phyloP scores from a whole-genome alignment of 2,888 invertebrate genomes.

The Pycnomerus fuliginosus region DNA sequence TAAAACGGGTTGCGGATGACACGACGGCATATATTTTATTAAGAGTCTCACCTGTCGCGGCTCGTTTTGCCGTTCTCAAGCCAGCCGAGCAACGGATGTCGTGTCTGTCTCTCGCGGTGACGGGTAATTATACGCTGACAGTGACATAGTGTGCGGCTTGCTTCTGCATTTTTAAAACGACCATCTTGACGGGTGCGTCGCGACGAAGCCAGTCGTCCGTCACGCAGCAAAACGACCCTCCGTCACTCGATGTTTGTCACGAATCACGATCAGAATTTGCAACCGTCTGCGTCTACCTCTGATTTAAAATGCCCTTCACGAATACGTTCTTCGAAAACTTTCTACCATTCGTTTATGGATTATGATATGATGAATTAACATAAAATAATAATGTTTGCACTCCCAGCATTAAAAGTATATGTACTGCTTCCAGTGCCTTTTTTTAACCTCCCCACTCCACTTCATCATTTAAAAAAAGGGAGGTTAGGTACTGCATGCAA shows the following conservation, averaged over 20 bases:
- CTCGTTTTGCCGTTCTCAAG: constrained; percentile 49
- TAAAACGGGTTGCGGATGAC: constrained; percentile 45
- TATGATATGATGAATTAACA: no score
- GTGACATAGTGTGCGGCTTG: constrained; percentile 52
- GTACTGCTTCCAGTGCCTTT: no score
- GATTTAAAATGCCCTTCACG: no score
- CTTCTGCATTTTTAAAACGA: constrained; percentile 50
- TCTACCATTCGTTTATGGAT: no score
- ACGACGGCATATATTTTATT: constrained; percentile 51
- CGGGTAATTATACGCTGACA: constrained; percentile 53
- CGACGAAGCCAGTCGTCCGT: constrained; percentile 25
- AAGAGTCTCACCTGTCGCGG: constrained; percentile 53
- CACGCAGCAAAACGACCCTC: constrained; percentile 11
- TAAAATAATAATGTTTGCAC: no score
- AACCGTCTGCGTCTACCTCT: constrained; percentile 7
- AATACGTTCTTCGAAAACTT: no score
- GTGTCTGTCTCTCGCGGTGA: constrained; percentile 50
- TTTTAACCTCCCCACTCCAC: no score
- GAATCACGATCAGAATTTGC: constrained; percentile 11
- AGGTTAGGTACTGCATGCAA: no score
- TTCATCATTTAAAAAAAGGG: no score
- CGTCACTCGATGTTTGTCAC: constrained; percentile 5
- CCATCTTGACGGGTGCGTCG: constrained; percentile 28
- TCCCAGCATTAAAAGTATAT: no score
- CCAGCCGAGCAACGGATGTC: constrained; percentile 49